Base-by-base conservation (phyloP, 2,888 invertebrate species). In the Alloscopus bannaensis region DNA sequence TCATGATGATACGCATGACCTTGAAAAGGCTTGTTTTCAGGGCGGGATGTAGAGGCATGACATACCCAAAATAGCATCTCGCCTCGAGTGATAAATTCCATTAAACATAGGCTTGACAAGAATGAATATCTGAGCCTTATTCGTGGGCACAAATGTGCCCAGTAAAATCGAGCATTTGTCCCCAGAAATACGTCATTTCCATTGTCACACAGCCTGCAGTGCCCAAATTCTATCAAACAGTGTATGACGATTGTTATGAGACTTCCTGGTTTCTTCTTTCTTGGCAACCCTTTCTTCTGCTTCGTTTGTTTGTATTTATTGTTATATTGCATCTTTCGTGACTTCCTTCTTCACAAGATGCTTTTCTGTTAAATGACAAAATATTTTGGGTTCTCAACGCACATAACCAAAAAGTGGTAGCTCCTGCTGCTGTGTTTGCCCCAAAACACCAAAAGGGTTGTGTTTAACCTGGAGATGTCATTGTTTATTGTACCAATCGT, bases 221-320 rank as follows among this genome's bases (percentile, higher is more conserved):
- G n/a, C n/a, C n/a, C n/a, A n/a, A n/a, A n/a, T n/a, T n/a, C n/a
- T n/a, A n/a, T n/a, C n/a, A n/a, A n/a, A n/a, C n/a, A n/a, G n/a
- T n/a, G n/a, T n/a, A n/a, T n/a, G n/a, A n/a, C n/a, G n/a, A n/a
- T n/a, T n/a, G n/a, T n/a, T n/a, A n/a, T n/a, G n/a, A 55, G 24
- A 55, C 65, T 73, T 73, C 55, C 72, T 73, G 55, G 55, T 64
- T 73, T 50, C 47, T 16, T 64, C 3, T 66, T 13, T 18, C n/a
- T 52, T 55, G n/a, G n/a, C n/a, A 55, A 65, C 55, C 72, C 65
- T 45, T 72, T 72, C 28, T 47, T 57, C 57, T 42, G 42, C 71
- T 62, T n/a, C n/a, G n/a, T 55, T 65, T 73, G 55, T 47, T 55
- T 52, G 50, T 55, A 64, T 64, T 73, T 73, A 73, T 73, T 73